Evolutionary conservation across 2,113 vertebrate genomes (phyloP).

Genomic region (Phylloscopus whistleri): DNA sequence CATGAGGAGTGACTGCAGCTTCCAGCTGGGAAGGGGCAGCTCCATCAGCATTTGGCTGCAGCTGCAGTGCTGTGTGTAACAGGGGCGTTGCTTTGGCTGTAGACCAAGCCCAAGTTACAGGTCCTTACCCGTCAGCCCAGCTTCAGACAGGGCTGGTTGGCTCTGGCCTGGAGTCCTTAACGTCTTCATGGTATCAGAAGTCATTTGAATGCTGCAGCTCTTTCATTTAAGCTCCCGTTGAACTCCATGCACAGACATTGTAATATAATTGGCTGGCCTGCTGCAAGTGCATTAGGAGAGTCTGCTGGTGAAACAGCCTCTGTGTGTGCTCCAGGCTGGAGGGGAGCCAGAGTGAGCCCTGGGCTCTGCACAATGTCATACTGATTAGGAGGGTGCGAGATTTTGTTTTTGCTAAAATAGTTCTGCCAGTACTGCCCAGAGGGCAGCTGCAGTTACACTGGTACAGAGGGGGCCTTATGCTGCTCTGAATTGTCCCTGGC

Average conservation of each 20-base stretch:
- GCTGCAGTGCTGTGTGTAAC: background rate
- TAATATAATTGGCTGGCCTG: conserved; percentile 8
- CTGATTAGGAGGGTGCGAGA: background rate
- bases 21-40: conserved; percentile 25
- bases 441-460: conserved; percentile 7
- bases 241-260: background rate
- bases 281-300: background rate
- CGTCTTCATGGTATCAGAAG: background rate
- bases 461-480: conserved; percentile 28
- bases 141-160: background rate
- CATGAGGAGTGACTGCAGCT: background rate
- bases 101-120: background rate
- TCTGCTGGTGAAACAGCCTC: background rate
- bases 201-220: conserved; percentile 19
- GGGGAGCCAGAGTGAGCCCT: background rate
- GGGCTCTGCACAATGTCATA: background rate
- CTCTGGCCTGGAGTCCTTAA: background rate
- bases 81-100: background rate
- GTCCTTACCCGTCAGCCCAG: background rate
- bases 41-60: background rate
- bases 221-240: conserved; percentile 14
- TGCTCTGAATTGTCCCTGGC: background rate
- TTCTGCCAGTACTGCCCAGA: background rate
- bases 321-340: background rate
- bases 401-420: conserved; percentile 4